Evolutionary conservation across 2,113 vertebrate species (phyloP).

Genomic region (Pedetes capensis): DNA sequence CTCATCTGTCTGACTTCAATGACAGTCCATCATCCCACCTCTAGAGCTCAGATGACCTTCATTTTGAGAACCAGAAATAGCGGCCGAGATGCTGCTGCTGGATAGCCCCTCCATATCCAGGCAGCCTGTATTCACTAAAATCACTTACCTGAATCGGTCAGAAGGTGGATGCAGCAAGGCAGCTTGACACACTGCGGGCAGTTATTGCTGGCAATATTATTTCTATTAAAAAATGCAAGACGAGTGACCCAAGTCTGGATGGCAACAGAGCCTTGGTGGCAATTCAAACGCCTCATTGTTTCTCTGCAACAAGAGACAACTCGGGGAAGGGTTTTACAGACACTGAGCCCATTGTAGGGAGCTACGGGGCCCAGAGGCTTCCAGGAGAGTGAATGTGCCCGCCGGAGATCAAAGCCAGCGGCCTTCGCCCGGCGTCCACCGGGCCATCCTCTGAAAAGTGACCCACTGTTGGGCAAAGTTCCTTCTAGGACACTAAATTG

Average conservation of each 20-base stretch:
- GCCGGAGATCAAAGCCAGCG: constrained; percentile 43
- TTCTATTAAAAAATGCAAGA: neutral
- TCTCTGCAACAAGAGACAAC: neutral
- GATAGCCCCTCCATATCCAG: neutral
- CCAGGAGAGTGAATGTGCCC: constrained; percentile 2
- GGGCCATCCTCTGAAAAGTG: constrained; percentile 64
- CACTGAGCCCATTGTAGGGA: constrained; percentile 38
- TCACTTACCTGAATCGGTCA: neutral
- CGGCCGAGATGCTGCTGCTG: neutral
- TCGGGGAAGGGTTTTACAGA: constrained; percentile 39
- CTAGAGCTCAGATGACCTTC: neutral
- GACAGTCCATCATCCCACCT: neutral
- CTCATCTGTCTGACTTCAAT: neutral
- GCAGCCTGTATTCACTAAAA: neutral
- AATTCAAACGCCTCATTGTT: constrained; percentile 47
- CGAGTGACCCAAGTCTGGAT: neutral
- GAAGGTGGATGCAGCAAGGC: neutral
- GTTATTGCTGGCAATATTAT: neutral
- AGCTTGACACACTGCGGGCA: neutral
- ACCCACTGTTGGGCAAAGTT: constrained; percentile 33
- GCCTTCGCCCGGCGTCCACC: constrained; percentile 21
- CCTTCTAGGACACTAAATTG: constrained; percentile 56
- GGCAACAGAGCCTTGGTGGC: neutral
- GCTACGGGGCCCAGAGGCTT: neutral
- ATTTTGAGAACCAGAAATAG: neutral